Evolutionary conservation across 2,113 vertebrate species (phyloP).

Genomic region (Ptyas mucosa): DNA sequence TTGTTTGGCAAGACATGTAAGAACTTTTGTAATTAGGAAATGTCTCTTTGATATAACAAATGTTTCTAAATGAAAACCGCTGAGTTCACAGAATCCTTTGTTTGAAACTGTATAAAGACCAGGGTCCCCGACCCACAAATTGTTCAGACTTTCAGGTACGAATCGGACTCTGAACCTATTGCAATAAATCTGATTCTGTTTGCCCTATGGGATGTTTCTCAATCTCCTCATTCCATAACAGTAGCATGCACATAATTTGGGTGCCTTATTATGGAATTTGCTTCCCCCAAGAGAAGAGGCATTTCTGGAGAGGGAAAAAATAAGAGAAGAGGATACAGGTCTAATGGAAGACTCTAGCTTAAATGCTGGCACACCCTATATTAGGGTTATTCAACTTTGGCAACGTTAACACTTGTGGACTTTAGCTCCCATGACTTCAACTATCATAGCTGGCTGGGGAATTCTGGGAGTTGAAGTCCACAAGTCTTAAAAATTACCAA

Average conservation of each 20-base stretch:
- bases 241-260: neutral
- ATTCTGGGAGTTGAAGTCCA: neutral
- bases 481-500: neutral
- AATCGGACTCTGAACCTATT: too few species aligned
- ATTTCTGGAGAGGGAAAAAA: neutral
- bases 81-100: too few species aligned
- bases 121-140: too few species aligned
- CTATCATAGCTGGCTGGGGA: neutral
- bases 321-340: neutral
- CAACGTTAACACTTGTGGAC: neutral
- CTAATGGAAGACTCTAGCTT: neutral
- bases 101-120: too few species aligned
- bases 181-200: too few species aligned
- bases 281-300: neutral
- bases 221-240: too few species aligned
- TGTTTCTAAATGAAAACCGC: too few species aligned
- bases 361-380: neutral
- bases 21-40: too few species aligned
- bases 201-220: too few species aligned
- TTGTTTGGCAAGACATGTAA: too few species aligned
- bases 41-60: too few species aligned
- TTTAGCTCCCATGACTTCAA: neutral
- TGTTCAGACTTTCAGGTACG: too few species aligned
- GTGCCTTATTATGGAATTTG: neutral
- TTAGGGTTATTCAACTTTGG: neutral